Evolutionary conservation across 2,888 invertebrate genomes (phyloP), one percentile per base, ranked within the genome.

Genomic region (Itoplectis maculator): DNA sequence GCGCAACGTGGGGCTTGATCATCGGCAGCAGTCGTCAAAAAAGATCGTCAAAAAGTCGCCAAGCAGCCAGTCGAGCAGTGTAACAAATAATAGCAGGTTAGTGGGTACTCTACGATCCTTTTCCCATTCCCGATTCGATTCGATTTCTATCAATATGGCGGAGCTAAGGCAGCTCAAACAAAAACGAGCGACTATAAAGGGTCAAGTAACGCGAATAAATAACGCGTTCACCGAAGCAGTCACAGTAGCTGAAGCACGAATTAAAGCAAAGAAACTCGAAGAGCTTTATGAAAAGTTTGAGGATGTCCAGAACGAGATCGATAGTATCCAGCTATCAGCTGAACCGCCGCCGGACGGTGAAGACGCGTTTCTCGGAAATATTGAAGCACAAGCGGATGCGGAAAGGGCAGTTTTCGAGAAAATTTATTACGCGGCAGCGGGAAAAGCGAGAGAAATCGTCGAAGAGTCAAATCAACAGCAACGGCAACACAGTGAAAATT

Each of bases 191-290:
- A 73, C 0, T 7, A 49, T 63, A 23, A 74, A 74, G 49, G 45
- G 63, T 74, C 74, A 74, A 63, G 29, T 74, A 63, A 63, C 74
- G 18, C 74, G 74, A 4, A 47, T 74, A 35, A 74, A 35, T n/a
- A 74, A 59, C 40, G 3, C 45, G 15, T 18, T 74, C 20, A 23
- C 35, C 0, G 63, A 13, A 2, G 63, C 37, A 63, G n/a, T 45
- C 6, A 47, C 47, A 20, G 29, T 9, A 18, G 63, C 49, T 0
- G 74, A 74, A 15, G 63, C 74, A 63, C 13, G 20, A 11, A 7
- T 74, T 13, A 37, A n/a, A 59, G 74, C 23, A 13, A 15, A 40
- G 8, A 63, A 63, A 49, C 18, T 74, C 11, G 74, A 74, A 35
- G 74, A 74, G 4, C n/a, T 51, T 40, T 63, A 7, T 9, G 11